Evolutionary conservation across 2,888 invertebrate species (phyloP).

Genomic region (Dione juno): DNA sequence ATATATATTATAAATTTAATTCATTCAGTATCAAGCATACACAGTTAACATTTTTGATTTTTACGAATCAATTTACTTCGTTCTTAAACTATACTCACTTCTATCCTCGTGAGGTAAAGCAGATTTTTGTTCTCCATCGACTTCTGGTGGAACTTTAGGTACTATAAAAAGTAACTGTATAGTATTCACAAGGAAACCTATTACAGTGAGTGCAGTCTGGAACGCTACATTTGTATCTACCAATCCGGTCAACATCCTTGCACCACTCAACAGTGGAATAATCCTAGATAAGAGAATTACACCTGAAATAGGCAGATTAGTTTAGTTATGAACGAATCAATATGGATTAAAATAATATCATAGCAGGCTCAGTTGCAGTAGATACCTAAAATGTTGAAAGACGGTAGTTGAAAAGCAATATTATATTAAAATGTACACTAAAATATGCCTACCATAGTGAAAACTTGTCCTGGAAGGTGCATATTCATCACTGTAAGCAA

Average conservation of each 20-base stretch:
- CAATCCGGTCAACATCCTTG: constrained; percentile 16
- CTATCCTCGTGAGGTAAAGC: constrained; percentile 27
- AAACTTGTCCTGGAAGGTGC: constrained; percentile 40
- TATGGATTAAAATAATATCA: too few species aligned
- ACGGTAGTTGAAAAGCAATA: too few species aligned
- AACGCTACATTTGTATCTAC: constrained; percentile 29
- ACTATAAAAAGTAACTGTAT: constrained; percentile 36
- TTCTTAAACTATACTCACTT: constrained; percentile 40
- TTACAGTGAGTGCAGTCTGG: constrained; percentile 22
- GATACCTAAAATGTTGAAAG: too few species aligned
- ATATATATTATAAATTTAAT: too few species aligned
- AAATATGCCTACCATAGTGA: constrained; percentile 41
- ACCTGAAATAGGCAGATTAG: constrained; percentile 29
- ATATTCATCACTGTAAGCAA: constrained; percentile 45
- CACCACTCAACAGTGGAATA: constrained; percentile 28
- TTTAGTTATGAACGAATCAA: too few species aligned
- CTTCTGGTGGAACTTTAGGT: constrained; percentile 34
- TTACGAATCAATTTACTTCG: too few species aligned
- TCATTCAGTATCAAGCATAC: too few species aligned
- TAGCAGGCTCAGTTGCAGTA: too few species aligned
- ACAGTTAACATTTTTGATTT: too few species aligned
- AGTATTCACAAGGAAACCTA: constrained; percentile 32
- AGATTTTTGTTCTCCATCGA: constrained; percentile 32
- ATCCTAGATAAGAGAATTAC: constrained; percentile 30
- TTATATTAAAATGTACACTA: too few species aligned